These are phyloP conservation scores for Archivesica marissinica DNA, from an alignment of 1,140 invertebrate genomes.

Conservation along the genomic window DNA sequence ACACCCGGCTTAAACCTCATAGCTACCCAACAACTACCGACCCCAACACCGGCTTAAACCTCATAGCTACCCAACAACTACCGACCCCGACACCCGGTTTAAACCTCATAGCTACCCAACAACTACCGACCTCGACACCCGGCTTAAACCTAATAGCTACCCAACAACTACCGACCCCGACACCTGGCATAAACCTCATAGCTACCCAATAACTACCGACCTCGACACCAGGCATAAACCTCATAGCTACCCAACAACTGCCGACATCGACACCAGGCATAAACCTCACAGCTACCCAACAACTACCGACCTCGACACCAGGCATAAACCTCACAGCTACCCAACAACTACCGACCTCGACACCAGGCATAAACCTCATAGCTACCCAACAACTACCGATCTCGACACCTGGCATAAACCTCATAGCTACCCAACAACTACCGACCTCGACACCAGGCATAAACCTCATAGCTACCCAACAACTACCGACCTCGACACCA, in stretches of 20 bases:
- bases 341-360: background rate
- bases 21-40: background rate
- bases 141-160: background rate
- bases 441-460: background rate
- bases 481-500: background rate
- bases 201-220: background rate
- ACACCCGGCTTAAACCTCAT: background rate
- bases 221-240: background rate
- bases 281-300: background rate
- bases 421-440: background rate
- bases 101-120: background rate
- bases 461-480: background rate
- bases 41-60: background rate
- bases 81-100: background rate
- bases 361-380: background rate
- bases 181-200: conserved; percentile 3
- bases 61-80: background rate
- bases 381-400: background rate
- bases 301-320: background rate
- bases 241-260: background rate
- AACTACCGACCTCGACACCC: background rate
- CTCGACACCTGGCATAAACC: background rate
- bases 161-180: background rate
- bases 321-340: background rate
- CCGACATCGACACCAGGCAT: background rate